Percentiles rank a stretch among this genome's conserved stretches.
Conservation (phyloP, 2,113 vertebrate genomes). For the Rhabdornis inornatus region DNA sequence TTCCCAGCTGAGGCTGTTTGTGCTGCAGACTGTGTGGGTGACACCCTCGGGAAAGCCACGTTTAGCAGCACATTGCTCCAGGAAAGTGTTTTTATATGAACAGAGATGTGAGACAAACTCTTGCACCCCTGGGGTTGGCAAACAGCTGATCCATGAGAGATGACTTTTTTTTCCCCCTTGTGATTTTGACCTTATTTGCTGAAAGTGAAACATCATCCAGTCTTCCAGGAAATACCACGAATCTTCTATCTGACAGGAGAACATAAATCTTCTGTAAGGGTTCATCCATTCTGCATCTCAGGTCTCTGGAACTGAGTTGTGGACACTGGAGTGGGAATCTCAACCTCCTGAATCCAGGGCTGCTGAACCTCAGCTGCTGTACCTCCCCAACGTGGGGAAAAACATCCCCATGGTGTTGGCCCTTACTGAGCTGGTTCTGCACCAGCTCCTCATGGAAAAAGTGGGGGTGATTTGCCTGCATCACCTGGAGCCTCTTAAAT, state of each 20-base stretch:
- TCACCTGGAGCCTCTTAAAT: not conserved
- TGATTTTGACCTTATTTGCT: slow-evolving; percentile 35
- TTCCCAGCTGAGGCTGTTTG: not conserved
- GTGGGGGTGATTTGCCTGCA: not conserved
- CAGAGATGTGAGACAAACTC: not conserved
- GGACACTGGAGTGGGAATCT: not conserved
- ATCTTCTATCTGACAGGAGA: not conserved
- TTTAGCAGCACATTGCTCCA: not conserved
- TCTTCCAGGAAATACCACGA: not conserved
- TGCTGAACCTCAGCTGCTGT: not conserved
- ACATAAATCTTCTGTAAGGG: not conserved
- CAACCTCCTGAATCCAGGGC: not conserved
- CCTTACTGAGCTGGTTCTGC: not conserved
- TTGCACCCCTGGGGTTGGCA: not conserved
- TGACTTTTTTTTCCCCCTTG: accelerated
- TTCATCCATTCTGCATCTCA: not conserved
- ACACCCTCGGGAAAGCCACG: not conserved
- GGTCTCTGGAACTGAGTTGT: not conserved
- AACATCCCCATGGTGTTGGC: not conserved
- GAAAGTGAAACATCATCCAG: not conserved
- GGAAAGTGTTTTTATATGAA: not conserved
- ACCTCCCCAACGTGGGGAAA: accelerated
- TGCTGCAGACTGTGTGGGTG: not conserved
- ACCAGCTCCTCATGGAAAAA: not conserved
- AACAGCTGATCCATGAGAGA: not conserved